Percentiles rank a stretch among this genome's conserved stretches.
phyloP scores from a whole-genome alignment of 1,140 invertebrate species.

The Drosophila gunungcola region DNA sequence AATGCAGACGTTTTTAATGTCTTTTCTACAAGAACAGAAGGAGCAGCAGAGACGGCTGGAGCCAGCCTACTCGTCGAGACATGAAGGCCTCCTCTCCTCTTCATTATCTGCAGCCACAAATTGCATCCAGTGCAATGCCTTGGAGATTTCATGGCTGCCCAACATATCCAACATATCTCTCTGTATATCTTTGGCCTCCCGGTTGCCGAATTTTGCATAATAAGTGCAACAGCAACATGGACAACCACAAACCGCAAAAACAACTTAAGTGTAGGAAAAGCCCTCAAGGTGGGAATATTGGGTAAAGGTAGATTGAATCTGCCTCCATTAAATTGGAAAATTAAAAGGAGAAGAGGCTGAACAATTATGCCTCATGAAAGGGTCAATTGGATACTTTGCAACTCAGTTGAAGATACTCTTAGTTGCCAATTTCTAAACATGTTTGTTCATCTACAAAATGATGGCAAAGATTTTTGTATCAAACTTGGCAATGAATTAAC shows the following conservation, averaged over 20 bases:
- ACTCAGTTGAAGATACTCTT: no score
- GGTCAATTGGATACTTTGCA: constrained; percentile 1
- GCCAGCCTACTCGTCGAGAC: constrained; percentile 29
- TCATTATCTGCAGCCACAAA: constrained; percentile 65
- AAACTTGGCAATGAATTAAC: not conserved
- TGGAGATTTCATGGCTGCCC: constrained; percentile 41
- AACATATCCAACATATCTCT: not conserved
- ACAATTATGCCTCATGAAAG: constrained; percentile 1
- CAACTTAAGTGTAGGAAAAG: constrained; percentile 26
- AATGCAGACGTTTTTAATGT: constrained; percentile 79
- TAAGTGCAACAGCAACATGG: constrained; percentile 38
- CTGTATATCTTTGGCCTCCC: not conserved
- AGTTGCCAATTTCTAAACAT: not conserved
- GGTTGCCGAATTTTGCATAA: constrained; percentile 46
- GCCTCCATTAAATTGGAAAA: constrained; percentile 22
- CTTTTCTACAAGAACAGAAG: constrained; percentile 34
- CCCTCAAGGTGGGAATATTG: constrained; percentile 49
- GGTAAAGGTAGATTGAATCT: constrained; percentile 40
- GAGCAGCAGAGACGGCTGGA: constrained; percentile 9
- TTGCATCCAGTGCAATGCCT: constrained; percentile 56
- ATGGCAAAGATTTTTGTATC: not conserved
- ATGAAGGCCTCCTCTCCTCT: constrained; percentile 30
- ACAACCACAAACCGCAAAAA: constrained; percentile 60
- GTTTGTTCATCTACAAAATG: not conserved
- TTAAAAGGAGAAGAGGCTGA: not conserved